Conservation (phyloP, 2,888 invertebrate species). For the Peribatodes rhomboidaria region DNA sequence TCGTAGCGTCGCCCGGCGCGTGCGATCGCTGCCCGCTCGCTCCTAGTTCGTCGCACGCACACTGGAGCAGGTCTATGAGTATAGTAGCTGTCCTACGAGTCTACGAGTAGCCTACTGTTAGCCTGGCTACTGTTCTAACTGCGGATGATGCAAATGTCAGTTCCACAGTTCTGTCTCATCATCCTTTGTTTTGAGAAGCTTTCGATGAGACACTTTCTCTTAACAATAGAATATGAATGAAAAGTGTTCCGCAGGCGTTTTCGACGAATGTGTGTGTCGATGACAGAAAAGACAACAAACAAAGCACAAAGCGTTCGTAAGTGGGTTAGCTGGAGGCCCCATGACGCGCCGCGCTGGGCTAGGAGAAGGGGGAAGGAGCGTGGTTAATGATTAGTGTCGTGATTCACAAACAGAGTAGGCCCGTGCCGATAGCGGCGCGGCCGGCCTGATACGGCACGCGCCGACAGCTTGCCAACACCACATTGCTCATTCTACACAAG, state of each 20-base stretch:
- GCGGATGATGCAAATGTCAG: neutral
- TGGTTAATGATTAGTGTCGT: conserved; percentile 15
- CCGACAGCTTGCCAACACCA: neutral
- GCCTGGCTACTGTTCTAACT: neutral
- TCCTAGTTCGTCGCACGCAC: neutral
- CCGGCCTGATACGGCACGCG: conserved; percentile 13
- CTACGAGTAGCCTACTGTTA: no score
- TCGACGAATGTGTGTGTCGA: conserved; percentile 12
- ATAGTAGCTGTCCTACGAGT: no score
- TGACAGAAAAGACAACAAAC: conserved; percentile 12
- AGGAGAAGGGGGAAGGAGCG: neutral
- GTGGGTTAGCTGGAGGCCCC: conserved; percentile 20
- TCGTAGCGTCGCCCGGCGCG: neutral
- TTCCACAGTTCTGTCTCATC: neutral
- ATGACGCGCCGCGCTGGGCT: neutral
- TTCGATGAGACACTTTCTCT: conserved; percentile 33
- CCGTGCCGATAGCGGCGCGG: conserved; percentile 2
- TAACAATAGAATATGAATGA: conserved; percentile 29
- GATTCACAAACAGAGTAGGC: conserved; percentile 23
- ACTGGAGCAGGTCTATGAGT: neutral
- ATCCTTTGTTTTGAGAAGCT: conserved; percentile 21
- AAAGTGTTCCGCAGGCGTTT: conserved; percentile 23
- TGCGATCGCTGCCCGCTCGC: neutral
- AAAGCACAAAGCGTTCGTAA: conserved; percentile 8
- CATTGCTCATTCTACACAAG: conserved; percentile 3